Evolutionary conservation across 2,888 invertebrate genomes (phyloP).

Genomic region (Spicauda simplicius): DNA sequence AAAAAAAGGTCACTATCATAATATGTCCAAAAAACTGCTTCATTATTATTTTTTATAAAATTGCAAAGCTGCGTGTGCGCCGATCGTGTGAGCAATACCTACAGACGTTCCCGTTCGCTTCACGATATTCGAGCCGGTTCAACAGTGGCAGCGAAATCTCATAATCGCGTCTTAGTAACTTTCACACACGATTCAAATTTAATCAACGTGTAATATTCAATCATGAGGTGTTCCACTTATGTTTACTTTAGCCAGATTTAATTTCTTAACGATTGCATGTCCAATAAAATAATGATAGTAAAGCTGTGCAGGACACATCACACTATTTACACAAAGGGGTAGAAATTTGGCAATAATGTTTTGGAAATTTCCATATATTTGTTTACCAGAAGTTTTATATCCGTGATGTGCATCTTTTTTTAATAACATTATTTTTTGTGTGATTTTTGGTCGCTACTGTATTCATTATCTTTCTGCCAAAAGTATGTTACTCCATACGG

Average conservation of each 20-base stretch:
- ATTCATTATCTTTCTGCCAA: no score
- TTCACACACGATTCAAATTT: slow-evolving; percentile 56
- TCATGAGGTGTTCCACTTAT: slow-evolving; percentile 10
- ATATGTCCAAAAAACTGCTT: slow-evolving; percentile 11
- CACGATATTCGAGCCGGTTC: slow-evolving; percentile 70
- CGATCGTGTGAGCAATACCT: slow-evolving; percentile 59
- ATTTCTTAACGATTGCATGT: background rate
- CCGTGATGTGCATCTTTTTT: background rate
- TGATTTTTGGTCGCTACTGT: no score
- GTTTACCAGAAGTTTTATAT: background rate
- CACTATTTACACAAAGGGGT: background rate
- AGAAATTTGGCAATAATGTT: background rate
- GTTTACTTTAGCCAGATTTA: background rate
- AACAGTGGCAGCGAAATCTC: slow-evolving; percentile 60
- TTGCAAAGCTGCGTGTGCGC: slow-evolving; percentile 57
- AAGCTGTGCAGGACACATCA: background rate
- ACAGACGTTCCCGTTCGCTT: slow-evolving; percentile 66
- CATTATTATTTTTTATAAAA: slow-evolving; percentile 13
- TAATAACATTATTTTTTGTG: no score
- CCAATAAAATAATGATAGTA: background rate
- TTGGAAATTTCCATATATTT: background rate
- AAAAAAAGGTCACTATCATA: slow-evolving; percentile 6
- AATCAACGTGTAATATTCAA: slow-evolving; percentile 5
- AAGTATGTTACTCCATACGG: no score
- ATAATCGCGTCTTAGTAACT: slow-evolving; percentile 51